A percentile compares a stretch with the other conserved stretches of the same genome.
Conservation (phyloP, 1,140 invertebrate genomes). For the Grapholita molesta region DNA sequence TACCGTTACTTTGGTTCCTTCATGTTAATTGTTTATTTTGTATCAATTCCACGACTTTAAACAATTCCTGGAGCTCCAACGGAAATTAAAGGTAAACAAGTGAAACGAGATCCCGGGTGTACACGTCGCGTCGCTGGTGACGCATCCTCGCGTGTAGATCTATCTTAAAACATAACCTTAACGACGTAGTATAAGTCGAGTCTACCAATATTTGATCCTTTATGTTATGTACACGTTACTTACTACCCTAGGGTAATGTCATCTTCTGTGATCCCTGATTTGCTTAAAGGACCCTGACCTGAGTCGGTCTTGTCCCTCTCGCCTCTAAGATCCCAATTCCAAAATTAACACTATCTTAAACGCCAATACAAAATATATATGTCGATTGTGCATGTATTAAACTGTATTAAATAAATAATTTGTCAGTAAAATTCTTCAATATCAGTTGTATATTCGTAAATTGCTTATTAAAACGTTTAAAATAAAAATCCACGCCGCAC, state of each 20-base stretch:
- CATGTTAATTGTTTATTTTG: constrained; percentile 37
- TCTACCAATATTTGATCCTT: constrained; percentile 53
- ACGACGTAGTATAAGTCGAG: constrained; percentile 27
- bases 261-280: constrained; percentile 63
- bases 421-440: constrained; percentile 9
- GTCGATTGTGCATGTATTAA: constrained; percentile 17
- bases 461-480: constrained; percentile 1
- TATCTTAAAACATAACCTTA: constrained; percentile 22
- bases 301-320: not conserved
- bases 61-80: constrained; percentile 43
- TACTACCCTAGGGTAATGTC: constrained; percentile 60
- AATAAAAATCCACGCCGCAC: constrained; percentile 19
- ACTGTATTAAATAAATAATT: constrained; percentile 16
- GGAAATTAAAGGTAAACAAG: constrained; percentile 8
- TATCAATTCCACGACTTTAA: constrained; percentile 59
- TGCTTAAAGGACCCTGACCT: constrained; percentile 33
- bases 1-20: constrained; percentile 64
- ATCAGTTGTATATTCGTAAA: constrained; percentile 12
- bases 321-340: constrained; percentile 2
- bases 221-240: constrained; percentile 58
- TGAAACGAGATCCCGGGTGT: not conserved
- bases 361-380: constrained; percentile 17
- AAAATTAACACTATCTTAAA: constrained; percentile 17
- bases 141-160: not conserved
- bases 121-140: not conserved